A percentile compares a stretch with the other conserved stretches of the same genome.
Evolutionary conservation across 2,113 vertebrate species (phyloP).

Genomic region (Calidris pugnax): DNA sequence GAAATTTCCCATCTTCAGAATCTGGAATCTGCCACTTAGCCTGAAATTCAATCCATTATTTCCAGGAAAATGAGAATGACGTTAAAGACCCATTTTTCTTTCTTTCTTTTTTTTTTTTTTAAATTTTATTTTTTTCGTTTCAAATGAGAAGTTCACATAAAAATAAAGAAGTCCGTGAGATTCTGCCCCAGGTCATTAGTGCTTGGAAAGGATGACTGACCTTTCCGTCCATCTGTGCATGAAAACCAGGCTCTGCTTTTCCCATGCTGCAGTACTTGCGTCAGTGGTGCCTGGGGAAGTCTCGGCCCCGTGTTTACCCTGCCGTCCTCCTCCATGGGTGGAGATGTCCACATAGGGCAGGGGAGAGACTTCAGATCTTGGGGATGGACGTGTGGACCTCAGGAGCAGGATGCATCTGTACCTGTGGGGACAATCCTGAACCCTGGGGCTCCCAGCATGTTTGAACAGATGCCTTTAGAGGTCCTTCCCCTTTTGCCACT

Average conservation of each 20-base stretch:
- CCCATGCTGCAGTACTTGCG: neutral
- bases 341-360: neutral
- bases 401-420: neutral
- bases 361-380: neutral
- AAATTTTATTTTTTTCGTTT: neutral
- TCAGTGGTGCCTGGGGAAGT: neutral
- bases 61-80: neutral
- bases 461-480: neutral
- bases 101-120: neutral
- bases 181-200: neutral
- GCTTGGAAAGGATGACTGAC: neutral
- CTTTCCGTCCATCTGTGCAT: neutral
- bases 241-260: neutral
- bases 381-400: neutral
- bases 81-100: neutral
- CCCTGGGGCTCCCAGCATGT: neutral
- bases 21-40: neutral
- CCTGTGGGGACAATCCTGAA: neutral
- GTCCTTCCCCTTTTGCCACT: neutral
- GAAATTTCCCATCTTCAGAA: neutral
- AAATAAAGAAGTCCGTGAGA: neutral
- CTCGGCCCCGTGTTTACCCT: neutral
- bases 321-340: neutral
- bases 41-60: neutral
- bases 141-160: neutral